A percentile compares a stretch with the other conserved stretches of the same genome.
These are phyloP conservation scores for Podargus strigoides DNA, from an alignment of 2,797 vertebrate species.

Conservation along the genomic window DNA sequence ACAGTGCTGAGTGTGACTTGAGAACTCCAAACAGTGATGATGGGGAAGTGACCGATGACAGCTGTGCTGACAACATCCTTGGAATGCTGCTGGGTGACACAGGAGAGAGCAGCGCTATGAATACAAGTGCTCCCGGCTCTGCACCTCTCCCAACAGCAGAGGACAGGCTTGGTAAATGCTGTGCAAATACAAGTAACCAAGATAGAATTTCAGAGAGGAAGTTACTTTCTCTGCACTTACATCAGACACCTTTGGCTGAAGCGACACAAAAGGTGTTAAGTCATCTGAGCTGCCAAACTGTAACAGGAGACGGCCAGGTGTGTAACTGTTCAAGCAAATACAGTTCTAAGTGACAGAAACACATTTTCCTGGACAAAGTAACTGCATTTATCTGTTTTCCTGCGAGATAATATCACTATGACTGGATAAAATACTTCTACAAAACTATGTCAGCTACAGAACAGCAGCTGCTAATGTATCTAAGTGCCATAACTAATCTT, in stretches of 20 bases:
- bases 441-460: not conserved
- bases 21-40: not conserved
- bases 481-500: not conserved
- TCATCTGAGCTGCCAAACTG: not conserved
- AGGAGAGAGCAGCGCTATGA: not conserved
- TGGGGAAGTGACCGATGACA: not conserved
- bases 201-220: constrained; percentile 33
- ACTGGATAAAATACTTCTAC: not conserved
- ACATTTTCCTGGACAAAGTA: not conserved
- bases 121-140: not conserved
- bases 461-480: not conserved
- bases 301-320: constrained; percentile 61
- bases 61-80: not conserved
- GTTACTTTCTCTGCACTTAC: not conserved
- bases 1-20: not conserved
- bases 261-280: constrained; percentile 51
- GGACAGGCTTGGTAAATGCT: not conserved
- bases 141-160: not conserved
- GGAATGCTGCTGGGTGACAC: not conserved
- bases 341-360: not conserved
- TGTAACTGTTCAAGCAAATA: constrained; percentile 8
- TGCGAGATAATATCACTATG: not conserved
- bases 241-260: not conserved
- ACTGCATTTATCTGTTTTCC: not conserved
- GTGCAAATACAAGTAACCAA: not conserved